These are phyloP conservation scores for Euthynnus affinis DNA, from an alignment of 2,797 vertebrate species.

Conservation along the genomic window DNA sequence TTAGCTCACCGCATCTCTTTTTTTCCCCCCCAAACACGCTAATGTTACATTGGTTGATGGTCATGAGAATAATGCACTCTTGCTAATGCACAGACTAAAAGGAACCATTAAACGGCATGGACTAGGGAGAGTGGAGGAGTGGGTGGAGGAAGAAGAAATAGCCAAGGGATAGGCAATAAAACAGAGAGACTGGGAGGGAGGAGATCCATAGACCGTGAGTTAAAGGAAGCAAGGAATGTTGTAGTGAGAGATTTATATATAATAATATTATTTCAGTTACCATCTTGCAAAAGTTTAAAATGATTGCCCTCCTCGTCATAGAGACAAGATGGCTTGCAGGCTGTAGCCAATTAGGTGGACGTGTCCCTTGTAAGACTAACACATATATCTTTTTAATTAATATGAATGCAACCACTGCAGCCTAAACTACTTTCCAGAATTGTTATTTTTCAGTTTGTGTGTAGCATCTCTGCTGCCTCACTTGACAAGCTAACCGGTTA, in stretches of 20 bases:
- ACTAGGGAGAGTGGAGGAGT: background rate
- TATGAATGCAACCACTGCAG: no score
- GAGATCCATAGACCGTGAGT: background rate
- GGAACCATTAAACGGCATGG: conserved; percentile 41
- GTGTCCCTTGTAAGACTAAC: background rate
- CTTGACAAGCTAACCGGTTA: no score
- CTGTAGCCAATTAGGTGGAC: background rate
- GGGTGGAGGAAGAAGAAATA: background rate
- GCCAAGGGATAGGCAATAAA: background rate
- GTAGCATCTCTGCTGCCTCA: background rate
- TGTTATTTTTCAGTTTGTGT: background rate
- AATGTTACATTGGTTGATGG: conserved; percentile 52
- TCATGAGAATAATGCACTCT: conserved; percentile 36
- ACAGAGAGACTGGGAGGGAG: background rate
- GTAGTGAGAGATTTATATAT: background rate
- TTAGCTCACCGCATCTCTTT: conserved; percentile 51
- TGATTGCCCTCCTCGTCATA: background rate
- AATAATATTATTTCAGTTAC: background rate
- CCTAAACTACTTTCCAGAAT: background rate
- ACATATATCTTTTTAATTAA: no score
- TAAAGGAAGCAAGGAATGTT: background rate
- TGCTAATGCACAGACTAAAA: conserved; percentile 57
- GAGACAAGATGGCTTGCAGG: background rate
- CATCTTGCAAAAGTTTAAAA: background rate
- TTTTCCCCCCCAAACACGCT: conserved; percentile 33